These are phyloP conservation scores for Engystomops pustulosus DNA, from an alignment of 2,113 vertebrate species.

Conservation along the genomic window DNA sequence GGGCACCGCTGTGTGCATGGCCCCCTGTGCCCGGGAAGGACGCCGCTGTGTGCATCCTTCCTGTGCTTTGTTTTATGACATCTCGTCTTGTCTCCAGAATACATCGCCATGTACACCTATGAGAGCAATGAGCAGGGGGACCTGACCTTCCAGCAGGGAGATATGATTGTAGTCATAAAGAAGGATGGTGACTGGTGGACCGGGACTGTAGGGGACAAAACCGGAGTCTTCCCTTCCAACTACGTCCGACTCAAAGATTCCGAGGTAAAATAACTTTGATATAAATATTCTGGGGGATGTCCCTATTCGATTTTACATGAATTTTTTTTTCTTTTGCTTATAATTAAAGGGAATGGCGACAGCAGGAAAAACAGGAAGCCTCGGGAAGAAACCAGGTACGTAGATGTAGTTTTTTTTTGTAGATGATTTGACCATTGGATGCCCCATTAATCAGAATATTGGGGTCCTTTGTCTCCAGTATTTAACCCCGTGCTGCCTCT, in stretches of 20 bases:
- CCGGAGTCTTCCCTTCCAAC: slow-evolving; percentile 97
- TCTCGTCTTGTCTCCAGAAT: slow-evolving; percentile 76
- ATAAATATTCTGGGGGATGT: too few relatives aligned
- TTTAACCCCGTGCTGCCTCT: too few relatives aligned
- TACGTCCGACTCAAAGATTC: slow-evolving; percentile 96
- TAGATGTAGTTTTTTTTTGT: too few relatives aligned
- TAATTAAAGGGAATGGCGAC: slow-evolving; percentile 85
- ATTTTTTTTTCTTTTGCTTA: slow-evolving; percentile 23
- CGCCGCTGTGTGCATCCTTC: too few relatives aligned
- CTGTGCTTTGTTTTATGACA: too few relatives aligned
- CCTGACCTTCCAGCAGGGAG: slow-evolving; percentile 97
- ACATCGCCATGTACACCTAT: slow-evolving; percentile 97
- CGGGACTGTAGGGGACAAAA: slow-evolving; percentile 87
- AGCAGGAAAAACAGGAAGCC: slow-evolving; percentile 93
- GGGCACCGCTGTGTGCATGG: too few relatives aligned
- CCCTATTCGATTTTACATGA: too few relatives aligned
- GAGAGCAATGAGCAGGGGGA: slow-evolving; percentile 98
- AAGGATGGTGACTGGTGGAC: slow-evolving; percentile 99
- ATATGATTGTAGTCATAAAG: slow-evolving; percentile 93
- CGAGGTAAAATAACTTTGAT: slow-evolving; percentile 81
- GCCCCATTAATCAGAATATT: too few relatives aligned
- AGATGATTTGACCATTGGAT: too few relatives aligned
- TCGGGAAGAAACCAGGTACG: slow-evolving; percentile 98
- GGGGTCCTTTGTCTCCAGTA: too few relatives aligned
- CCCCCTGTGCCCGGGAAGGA: too few relatives aligned